A percentile compares a stretch with the other conserved stretches of the same genome.
phyloP scores from a whole-genome alignment of 2,888 invertebrate species.

The Synanthedon andrenaeformis region DNA sequence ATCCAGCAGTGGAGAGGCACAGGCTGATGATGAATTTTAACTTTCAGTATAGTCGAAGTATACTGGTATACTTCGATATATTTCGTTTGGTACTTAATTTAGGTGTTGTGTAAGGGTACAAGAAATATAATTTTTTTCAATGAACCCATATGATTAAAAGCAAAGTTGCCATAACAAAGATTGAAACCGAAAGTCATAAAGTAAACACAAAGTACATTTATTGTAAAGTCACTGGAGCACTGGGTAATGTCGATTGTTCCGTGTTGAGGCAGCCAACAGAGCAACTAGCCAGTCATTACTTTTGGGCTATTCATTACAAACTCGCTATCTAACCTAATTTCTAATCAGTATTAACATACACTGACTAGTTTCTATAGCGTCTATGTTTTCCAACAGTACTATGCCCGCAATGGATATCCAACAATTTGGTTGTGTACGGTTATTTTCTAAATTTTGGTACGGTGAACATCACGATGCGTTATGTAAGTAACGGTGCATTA shows the following conservation, averaged over 20 bases:
- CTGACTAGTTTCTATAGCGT: background rate
- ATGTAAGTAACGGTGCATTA: conserved; percentile 61
- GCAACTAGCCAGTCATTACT: conserved; percentile 25
- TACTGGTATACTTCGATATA: too few species aligned
- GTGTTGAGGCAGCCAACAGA: conserved; percentile 24
- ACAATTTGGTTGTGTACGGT: background rate
- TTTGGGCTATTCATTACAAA: conserved; percentile 18
- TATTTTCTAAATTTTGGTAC: background rate
- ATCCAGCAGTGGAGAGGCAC: too few species aligned
- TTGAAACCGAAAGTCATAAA: conserved; percentile 55
- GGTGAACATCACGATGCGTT: conserved; percentile 44
- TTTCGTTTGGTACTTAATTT: too few species aligned
- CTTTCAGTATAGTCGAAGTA: too few species aligned
- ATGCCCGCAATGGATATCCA: background rate
- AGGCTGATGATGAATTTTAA: too few species aligned
- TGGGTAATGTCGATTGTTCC: conserved; percentile 52
- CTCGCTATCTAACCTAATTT: background rate
- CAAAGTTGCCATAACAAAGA: conserved; percentile 24
- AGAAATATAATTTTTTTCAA: background rate
- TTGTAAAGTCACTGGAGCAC: conserved; percentile 61
- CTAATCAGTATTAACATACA: conserved; percentile 3
- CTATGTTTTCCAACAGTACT: background rate
- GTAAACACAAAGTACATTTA: conserved; percentile 39
- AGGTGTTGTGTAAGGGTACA: too few species aligned
- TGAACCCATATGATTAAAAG: conserved; percentile 16